These are phyloP conservation scores for Scomber scombrus DNA, from an alignment of 2,113 vertebrate species.

Conservation along the genomic window DNA sequence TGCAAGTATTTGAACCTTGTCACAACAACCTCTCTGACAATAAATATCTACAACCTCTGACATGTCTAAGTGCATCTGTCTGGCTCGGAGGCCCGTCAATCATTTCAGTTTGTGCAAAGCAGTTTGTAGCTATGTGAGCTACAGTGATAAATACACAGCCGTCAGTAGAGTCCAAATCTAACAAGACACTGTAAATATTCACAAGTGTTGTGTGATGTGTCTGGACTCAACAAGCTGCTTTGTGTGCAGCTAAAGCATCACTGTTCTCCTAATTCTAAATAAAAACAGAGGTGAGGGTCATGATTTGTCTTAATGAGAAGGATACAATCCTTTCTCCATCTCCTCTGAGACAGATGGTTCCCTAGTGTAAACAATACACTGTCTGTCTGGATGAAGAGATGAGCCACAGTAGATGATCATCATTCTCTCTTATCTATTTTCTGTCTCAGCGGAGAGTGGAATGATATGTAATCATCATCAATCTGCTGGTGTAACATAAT, in stretches of 20 bases:
- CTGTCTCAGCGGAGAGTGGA: slow-evolving; percentile 61
- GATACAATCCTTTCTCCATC: slow-evolving; percentile 14
- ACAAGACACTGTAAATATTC: neutral
- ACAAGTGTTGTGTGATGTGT: neutral
- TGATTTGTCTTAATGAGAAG: slow-evolving; percentile 58
- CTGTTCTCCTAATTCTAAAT: neutral
- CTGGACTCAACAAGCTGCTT: slow-evolving; percentile 1
- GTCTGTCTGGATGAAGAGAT: slow-evolving; percentile 47
- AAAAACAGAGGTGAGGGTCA: slow-evolving; percentile 35
- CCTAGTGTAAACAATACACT: slow-evolving; percentile 37
- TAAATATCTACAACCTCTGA: neutral
- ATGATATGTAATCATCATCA: slow-evolving; percentile 74
- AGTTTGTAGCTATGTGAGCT: neutral
- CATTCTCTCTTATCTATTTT: slow-evolving; percentile 65
- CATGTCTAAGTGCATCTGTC: neutral
- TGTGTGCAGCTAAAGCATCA: neutral
- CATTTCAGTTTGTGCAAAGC: neutral
- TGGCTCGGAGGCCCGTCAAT: neutral
- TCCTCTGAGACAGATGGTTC: slow-evolving; percentile 34
- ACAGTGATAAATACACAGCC: neutral
- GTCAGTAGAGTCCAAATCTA: neutral
- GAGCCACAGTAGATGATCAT: slow-evolving; percentile 52
- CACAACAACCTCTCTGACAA: neutral
- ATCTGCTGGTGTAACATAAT: slow-evolving; percentile 68
- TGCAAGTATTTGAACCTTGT: neutral